phyloP scores from a whole-genome alignment of 2,888 invertebrate species.

The Calameuta idolon region DNA sequence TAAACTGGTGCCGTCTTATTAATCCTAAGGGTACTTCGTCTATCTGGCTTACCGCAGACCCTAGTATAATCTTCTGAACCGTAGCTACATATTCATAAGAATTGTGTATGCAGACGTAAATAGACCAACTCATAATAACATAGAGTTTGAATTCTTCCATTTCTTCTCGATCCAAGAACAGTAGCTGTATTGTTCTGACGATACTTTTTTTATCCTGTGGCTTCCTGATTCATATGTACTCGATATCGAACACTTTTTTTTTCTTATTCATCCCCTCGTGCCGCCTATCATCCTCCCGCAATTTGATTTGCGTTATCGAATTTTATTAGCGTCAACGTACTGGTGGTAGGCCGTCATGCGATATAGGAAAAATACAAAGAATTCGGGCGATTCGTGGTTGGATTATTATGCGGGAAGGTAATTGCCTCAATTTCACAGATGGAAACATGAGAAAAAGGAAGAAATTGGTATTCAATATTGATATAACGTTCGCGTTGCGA shows the following conservation, averaged over 20 bases:
- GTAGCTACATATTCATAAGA: background rate
- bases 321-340: background rate
- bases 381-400: background rate
- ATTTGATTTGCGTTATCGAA: background rate
- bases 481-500: background rate
- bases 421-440: background rate
- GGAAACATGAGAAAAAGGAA: background rate
- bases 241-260: background rate
- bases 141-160: background rate
- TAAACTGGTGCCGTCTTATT: background rate
- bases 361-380: background rate
- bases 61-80: background rate
- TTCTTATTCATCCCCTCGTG: background rate
- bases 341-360: background rate
- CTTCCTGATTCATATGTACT: background rate
- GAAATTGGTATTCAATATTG: background rate
- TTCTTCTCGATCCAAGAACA: background rate
- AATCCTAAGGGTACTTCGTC: background rate
- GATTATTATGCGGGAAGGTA: background rate
- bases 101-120: background rate
- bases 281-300: background rate
- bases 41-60: background rate
- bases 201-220: background rate
- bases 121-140: background rate
- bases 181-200: background rate